These are phyloP conservation scores for Aspidoscelis tigris DNA, from an alignment of 2,113 vertebrate genomes.

Conservation along the genomic window DNA sequence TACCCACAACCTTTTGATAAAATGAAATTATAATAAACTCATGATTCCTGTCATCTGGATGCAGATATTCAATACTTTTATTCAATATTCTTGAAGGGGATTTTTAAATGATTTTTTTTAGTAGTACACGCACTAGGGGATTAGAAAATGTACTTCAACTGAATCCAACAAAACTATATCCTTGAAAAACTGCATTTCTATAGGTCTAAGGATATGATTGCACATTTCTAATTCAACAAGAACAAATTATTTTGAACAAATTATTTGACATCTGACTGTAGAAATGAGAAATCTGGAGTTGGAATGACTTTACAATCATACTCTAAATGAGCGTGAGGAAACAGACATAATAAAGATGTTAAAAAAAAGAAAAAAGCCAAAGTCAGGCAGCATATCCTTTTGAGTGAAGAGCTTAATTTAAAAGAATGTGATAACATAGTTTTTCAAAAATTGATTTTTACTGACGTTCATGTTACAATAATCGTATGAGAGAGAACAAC, in stretches of 20 bases:
- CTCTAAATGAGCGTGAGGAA: neutral
- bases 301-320: neutral
- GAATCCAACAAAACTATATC: neutral
- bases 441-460: neutral
- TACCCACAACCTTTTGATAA: neutral
- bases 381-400: neutral
- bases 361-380: neutral
- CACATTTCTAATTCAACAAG: neutral
- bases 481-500: too few species aligned
- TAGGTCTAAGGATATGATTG: neutral
- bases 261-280: neutral
- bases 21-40: neutral
- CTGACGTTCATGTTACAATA: too few species aligned
- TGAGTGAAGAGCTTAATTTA: neutral
- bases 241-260: neutral
- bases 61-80: neutral
- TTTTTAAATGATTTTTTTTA: neutral
- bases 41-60: neutral
- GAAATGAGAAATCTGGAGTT: neutral
- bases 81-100: constrained; percentile 2
- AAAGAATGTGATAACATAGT: neutral
- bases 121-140: neutral
- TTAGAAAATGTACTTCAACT: neutral
- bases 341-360: neutral
- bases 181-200: neutral